These are phyloP conservation scores for Chrysotoxum bicinctum DNA, from an alignment of 2,888 invertebrate genomes.

Conservation along the genomic window DNA sequence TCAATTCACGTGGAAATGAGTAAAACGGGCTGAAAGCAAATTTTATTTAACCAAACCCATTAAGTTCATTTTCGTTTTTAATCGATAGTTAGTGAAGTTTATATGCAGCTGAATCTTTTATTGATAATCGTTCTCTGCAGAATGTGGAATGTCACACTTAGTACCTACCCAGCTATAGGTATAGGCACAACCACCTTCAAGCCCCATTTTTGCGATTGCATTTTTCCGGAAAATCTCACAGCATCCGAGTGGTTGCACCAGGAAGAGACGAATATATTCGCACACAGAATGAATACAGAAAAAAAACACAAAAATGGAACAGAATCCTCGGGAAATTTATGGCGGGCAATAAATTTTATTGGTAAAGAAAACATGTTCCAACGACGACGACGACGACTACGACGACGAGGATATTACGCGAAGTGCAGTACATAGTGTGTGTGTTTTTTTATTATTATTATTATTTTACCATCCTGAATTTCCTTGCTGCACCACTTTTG, in stretches of 20 bases:
- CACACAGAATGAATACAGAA: slow-evolving; percentile 4
- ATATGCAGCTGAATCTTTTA: slow-evolving; percentile 19
- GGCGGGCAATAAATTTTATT: slow-evolving; percentile 69
- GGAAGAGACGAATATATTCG: slow-evolving; percentile 56
- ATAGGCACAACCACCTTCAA: not conserved
- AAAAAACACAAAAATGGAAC: slow-evolving; percentile 20
- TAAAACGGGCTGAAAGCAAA: not conserved
- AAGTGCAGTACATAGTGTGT: slow-evolving; percentile 59
- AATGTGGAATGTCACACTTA: slow-evolving; percentile 53
- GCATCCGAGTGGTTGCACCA: slow-evolving; percentile 65
- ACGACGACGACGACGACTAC: slow-evolving; percentile 61
- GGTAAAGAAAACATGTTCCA: slow-evolving; percentile 71
- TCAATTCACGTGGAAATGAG: not conserved
- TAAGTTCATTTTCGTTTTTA: slow-evolving; percentile 28
- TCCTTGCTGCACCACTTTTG: slow-evolving; percentile 5
- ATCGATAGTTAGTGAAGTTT: slow-evolving; percentile 23
- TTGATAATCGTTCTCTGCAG: slow-evolving; percentile 42
- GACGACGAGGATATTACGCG: slow-evolving; percentile 66
- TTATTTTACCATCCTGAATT: slow-evolving; percentile 39
- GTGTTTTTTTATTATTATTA: slow-evolving; percentile 32
- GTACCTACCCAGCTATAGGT: not conserved
- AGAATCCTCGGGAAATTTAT: slow-evolving; percentile 60
- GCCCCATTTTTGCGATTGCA: slow-evolving; percentile 48
- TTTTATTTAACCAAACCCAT: not conserved
- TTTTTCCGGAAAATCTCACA: slow-evolving; percentile 65